Evolutionary conservation across 2,888 invertebrate species (phyloP).

Genomic region (Andrena dorsata): DNA sequence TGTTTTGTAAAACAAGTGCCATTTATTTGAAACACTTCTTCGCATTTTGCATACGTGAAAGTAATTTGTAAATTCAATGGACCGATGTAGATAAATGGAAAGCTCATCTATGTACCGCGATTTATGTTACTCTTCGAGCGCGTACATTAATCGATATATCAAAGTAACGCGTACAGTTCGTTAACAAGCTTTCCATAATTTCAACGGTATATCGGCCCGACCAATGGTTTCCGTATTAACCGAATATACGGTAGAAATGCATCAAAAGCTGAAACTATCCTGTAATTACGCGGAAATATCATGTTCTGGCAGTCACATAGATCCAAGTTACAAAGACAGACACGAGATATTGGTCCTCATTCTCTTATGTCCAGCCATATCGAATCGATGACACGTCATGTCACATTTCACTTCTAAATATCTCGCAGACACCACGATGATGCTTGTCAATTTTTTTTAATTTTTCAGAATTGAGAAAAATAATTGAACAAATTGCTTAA

Average conservation of each 20-base stretch:
- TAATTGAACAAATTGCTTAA: too few relatives aligned
- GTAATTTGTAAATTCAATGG: background rate
- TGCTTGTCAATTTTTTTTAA: too few relatives aligned
- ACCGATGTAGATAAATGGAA: background rate
- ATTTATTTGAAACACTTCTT: too few relatives aligned
- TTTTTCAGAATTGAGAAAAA: too few relatives aligned
- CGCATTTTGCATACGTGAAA: background rate
- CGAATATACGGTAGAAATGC: constrained; percentile 27
- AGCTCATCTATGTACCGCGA: background rate
- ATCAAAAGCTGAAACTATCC: constrained; percentile 21
- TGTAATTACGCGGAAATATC: constrained; percentile 45
- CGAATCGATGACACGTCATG: background rate
- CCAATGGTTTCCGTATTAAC: constrained; percentile 22
- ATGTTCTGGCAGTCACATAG: constrained; percentile 14
- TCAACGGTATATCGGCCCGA: background rate
- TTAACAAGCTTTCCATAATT: constrained; percentile 28
- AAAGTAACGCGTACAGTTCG: background rate
- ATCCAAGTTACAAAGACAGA: constrained; percentile 28
- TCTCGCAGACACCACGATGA: too few relatives aligned
- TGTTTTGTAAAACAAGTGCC: too few relatives aligned
- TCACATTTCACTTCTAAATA: too few relatives aligned
- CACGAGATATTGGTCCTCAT: constrained; percentile 15
- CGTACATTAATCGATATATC: constrained; percentile 5
- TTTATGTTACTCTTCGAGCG: background rate
- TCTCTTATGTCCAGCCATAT: background rate